These are phyloP conservation scores for Apodemia hepburni DNA, from an alignment of 2,888 invertebrate genomes.

Conservation along the genomic window DNA sequence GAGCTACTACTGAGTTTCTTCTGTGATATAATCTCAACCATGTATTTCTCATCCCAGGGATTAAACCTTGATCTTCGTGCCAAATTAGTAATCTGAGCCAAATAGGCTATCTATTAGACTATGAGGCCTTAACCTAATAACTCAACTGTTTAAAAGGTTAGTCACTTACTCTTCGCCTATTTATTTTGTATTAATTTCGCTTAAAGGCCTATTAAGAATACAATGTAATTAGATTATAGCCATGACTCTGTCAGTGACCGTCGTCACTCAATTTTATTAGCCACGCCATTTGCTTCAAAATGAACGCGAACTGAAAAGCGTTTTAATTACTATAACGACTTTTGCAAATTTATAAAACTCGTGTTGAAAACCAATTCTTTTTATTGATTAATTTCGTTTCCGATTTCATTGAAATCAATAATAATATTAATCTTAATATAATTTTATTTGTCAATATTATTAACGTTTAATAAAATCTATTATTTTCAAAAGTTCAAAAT, in stretches of 20 bases:
- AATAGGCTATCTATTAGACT: too few relatives aligned
- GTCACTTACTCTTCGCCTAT: not conserved
- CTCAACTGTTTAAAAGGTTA: not conserved
- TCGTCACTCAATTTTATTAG: constrained; percentile 37
- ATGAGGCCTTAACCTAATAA: not conserved
- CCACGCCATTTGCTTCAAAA: constrained; percentile 22
- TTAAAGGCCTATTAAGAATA: constrained; percentile 23
- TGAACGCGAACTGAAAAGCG: constrained; percentile 26
- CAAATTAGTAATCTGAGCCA: too few relatives aligned
- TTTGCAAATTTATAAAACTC: not conserved
- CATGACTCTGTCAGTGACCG: constrained; percentile 31
- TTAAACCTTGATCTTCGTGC: too few relatives aligned
- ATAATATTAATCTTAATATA: too few relatives aligned
- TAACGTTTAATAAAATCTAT: too few relatives aligned
- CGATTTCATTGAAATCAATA: too few relatives aligned
- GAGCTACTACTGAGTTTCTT: too few relatives aligned
- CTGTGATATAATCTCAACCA: too few relatives aligned
- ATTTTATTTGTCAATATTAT: too few relatives aligned
- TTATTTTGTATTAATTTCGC: constrained; percentile 15
- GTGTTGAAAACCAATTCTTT: not conserved
- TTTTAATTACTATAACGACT: constrained; percentile 36
- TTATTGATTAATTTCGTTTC: not conserved
- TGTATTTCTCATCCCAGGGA: too few relatives aligned
- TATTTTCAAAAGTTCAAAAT: too few relatives aligned
- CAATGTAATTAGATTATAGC: constrained; percentile 33